Base-by-base conservation (phyloP, 2,113 vertebrate species). In the Microcebus ravelobensis region DNA sequence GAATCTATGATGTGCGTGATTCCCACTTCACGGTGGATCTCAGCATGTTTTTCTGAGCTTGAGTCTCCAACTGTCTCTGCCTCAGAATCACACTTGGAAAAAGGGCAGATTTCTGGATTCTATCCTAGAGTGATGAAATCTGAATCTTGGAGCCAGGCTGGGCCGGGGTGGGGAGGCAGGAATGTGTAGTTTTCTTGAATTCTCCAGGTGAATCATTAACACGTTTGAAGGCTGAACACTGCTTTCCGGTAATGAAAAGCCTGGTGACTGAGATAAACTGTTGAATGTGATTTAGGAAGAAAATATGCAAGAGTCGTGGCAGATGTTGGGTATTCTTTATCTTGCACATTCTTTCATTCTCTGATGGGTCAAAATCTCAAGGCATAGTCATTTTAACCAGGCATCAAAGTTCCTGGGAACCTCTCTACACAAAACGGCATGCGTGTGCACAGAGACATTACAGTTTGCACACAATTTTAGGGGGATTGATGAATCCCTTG, bases 241-340 rank as follows among this genome's bases (percentile, higher is more conserved):
- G 34, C 17, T 88, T 93, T 83, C 71, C 70, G 73, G 14, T 42
- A 79, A 92, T 55, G 79, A 94, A 87, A 96, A 84, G 23, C 20
- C 68, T 81, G 31, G 34, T 89, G 55, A n/a, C 73, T 67, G 29
- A 59, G 48, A 74, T 77, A 61, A 67, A 74, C 17, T 59, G 25
- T 45, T 86, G 76, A 86, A 42, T 65, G 21, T 83, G 31, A 82
- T 68, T 61, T 61, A 70, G 50, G 50, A 55, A 95, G 36, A 87
- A 94, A 81, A 45, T 29, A 71, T 67, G 34, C 52, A 85, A 7
- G 34, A 39, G 6, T 81, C 34, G 18, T 74, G 61, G 76, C 39
- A n/a, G 27, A 31, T 89, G 6, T 68, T 71, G 17, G 63, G 7
- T 63, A 2, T 82, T 84, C 71, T 90, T 87, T 81, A 42, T 74